Conservation (phyloP, 2,113 vertebrate species). For the Argyrosomus japonicus region DNA sequence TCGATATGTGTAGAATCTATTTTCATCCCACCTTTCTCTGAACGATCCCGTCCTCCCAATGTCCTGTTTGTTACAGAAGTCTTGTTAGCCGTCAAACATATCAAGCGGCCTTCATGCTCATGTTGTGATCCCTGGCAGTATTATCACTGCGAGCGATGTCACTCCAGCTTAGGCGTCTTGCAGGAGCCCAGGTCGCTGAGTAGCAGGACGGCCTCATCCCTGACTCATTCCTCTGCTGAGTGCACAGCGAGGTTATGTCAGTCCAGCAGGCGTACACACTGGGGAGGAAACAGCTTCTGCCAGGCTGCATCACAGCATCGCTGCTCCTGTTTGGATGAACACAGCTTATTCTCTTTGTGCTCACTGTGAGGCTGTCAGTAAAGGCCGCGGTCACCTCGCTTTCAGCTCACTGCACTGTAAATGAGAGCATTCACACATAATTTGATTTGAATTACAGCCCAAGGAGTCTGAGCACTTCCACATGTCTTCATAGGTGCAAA, state of each 20-base stretch:
- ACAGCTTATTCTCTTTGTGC: conserved; percentile 6
- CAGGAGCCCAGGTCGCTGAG: conserved; percentile 35
- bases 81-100: conserved; percentile 13
- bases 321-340: conserved; percentile 38
- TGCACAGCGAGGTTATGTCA: conserved; percentile 53
- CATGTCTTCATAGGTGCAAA: neutral
- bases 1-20: too few relatives aligned
- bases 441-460: neutral
- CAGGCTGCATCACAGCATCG: conserved; percentile 37
- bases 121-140: conserved; percentile 41
- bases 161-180: conserved; percentile 32
- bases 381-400: conserved; percentile 10
- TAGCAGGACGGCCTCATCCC: conserved; percentile 32
- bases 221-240: conserved; percentile 42
- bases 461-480: neutral
- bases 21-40: too few relatives aligned
- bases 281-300: conserved; percentile 21
- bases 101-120: conserved; percentile 32
- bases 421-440: conserved; percentile 1
- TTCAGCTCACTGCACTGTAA: neutral
- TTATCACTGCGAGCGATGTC: conserved; percentile 44
- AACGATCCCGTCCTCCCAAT: neutral
- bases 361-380: neutral
- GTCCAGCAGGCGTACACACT: conserved; percentile 34
- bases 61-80: neutral